A percentile compares a stretch with the other conserved stretches of the same genome.
Evolutionary conservation across 2,888 invertebrate genomes (phyloP).

Genomic region (Epiblema foenella): DNA sequence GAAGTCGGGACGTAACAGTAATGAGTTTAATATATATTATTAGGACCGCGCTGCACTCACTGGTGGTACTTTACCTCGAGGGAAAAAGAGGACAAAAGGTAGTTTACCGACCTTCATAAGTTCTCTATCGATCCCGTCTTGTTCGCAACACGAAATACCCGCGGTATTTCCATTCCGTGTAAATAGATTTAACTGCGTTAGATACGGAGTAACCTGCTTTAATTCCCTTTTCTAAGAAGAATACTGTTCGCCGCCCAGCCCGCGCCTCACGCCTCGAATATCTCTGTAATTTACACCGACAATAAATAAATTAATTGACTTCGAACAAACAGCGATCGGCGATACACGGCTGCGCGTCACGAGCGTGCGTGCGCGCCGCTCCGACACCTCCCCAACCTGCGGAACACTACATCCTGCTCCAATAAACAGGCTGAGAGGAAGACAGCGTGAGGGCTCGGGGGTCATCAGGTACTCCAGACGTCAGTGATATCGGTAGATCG

Average conservation of each 20-base stretch:
- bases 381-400: constrained; percentile 1
- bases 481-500: constrained; percentile 35
- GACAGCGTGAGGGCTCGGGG: constrained; percentile 6
- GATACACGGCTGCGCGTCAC: constrained; percentile 35
- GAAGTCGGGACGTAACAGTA: too few relatives aligned
- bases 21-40: too few relatives aligned
- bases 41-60: too few relatives aligned
- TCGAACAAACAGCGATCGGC: constrained; percentile 40
- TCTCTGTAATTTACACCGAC: constrained; percentile 41
- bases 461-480: constrained; percentile 11
- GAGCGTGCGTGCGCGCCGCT: constrained; percentile 33
- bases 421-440: not conserved
- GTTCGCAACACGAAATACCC: constrained; percentile 14
- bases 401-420: constrained; percentile 15
- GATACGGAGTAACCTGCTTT: constrained; percentile 27
- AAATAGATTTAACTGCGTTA: constrained; percentile 25
- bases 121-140: not conserved
- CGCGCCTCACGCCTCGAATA: constrained; percentile 38
- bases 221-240: constrained; percentile 17
- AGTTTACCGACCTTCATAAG: not conserved
- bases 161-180: constrained; percentile 15
- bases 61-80: too few relatives aligned
- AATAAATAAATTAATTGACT: constrained; percentile 45
- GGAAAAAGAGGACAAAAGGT: not conserved
- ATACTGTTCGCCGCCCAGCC: constrained; percentile 37